A percentile compares a stretch with the other conserved stretches of the same genome.
phyloP scores from a whole-genome alignment of 2,113 vertebrate species.

The Semnornis frantzii region DNA sequence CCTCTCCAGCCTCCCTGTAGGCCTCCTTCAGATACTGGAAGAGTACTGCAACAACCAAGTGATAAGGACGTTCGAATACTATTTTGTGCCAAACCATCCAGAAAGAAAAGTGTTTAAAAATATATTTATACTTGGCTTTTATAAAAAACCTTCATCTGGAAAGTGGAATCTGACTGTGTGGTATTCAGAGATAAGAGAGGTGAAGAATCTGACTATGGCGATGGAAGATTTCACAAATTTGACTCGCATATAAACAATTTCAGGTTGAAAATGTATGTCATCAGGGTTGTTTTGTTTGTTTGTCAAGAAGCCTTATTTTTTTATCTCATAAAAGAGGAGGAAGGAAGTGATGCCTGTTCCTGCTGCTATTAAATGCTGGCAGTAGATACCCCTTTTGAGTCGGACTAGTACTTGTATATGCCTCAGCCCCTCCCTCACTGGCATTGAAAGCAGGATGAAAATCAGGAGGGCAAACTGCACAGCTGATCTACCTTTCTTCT shows the following conservation, averaged over 20 bases:
- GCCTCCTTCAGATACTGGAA: too few relatives aligned
- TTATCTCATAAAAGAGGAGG: background rate
- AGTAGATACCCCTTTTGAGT: background rate
- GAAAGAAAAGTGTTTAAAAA: background rate
- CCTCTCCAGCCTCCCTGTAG: too few relatives aligned
- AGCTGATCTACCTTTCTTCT: background rate
- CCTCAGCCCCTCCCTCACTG: background rate
- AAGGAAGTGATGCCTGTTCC: background rate
- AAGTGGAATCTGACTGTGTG: background rate
- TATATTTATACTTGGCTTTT: background rate
- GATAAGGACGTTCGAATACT: background rate
- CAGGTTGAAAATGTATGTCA: background rate
- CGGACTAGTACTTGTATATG: background rate
- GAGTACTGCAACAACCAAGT: background rate
- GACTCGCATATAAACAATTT: background rate
- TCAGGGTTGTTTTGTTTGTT: background rate
- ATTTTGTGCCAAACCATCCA: background rate
- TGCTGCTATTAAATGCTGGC: background rate
- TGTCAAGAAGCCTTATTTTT: background rate
- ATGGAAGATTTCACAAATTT: background rate
- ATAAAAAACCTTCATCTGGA: slow-evolving; percentile 20
- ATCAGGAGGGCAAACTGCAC: background rate
- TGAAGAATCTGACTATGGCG: background rate
- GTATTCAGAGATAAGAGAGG: background rate
- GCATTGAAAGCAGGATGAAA: background rate